These are phyloP conservation scores for Apodemia hepburni DNA, from an alignment of 2,888 invertebrate species.

Conservation along the genomic window DNA sequence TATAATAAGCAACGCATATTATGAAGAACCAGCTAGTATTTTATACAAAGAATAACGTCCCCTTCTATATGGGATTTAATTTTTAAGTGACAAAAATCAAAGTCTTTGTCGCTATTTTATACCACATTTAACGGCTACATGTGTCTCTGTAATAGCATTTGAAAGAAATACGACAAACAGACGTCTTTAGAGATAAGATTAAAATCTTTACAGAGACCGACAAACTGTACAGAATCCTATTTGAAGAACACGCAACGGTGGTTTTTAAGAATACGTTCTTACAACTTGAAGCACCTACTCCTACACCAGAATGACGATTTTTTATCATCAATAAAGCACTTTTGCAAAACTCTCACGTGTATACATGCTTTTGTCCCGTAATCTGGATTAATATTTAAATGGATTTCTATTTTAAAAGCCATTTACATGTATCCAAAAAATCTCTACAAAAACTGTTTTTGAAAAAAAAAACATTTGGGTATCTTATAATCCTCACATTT, in stretches of 20 bases:
- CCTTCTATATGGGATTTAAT: conserved; percentile 6
- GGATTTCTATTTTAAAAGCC: conserved; percentile 26
- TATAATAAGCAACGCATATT: neutral
- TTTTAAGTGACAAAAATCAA: conserved; percentile 19
- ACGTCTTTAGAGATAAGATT: conserved; percentile 60
- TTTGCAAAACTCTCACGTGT: conserved; percentile 54
- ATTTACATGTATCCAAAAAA: conserved; percentile 2
- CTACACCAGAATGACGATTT: conserved; percentile 65
- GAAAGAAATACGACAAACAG: conserved; percentile 53
- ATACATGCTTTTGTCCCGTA: conserved; percentile 55
- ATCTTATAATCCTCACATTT: neutral
- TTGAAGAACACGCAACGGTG: conserved; percentile 71
- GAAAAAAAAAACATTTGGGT: neutral
- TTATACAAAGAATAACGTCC: conserved; percentile 8
- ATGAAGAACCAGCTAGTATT: neutral
- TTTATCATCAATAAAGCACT: conserved; percentile 44
- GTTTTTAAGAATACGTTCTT: conserved; percentile 57
- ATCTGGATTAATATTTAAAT: conserved; percentile 41
- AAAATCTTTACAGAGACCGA: conserved; percentile 45
- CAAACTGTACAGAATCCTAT: conserved; percentile 71
- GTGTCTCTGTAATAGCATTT: conserved; percentile 58
- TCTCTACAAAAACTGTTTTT: neutral
- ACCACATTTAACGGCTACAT: conserved; percentile 37
- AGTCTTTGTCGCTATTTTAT: conserved; percentile 5
- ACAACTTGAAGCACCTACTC: conserved; percentile 51